Evolutionary conservation across 2,797 vertebrate species (phyloP).

Genomic region (Danio aesculapii): DNA sequence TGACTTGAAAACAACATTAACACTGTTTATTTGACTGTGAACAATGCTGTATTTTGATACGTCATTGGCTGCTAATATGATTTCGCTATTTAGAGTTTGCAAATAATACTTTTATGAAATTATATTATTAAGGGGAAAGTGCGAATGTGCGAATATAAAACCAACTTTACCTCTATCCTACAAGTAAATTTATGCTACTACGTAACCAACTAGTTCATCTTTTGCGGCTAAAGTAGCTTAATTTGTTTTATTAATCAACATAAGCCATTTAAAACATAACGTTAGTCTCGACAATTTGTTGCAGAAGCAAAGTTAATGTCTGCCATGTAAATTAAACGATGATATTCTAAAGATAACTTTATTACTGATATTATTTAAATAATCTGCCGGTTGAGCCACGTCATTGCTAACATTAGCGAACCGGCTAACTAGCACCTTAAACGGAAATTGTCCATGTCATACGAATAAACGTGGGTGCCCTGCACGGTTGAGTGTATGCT

Average conservation of each 20-base stretch:
- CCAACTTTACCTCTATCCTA: too few species aligned
- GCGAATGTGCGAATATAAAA: too few species aligned
- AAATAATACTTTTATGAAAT: too few species aligned
- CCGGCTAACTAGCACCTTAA: background rate
- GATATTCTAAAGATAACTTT: background rate
- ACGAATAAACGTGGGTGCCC: background rate
- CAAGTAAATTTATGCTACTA: background rate
- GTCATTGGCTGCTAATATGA: too few species aligned
- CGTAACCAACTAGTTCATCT: background rate
- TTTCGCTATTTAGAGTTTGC: too few species aligned
- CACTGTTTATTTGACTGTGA: too few species aligned
- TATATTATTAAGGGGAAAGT: too few species aligned
- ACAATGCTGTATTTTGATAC: too few species aligned
- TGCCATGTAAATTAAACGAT: background rate
- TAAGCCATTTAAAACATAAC: background rate
- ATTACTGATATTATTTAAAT: background rate
- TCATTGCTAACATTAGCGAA: conserved; percentile 40
- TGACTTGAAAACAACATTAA: too few species aligned
- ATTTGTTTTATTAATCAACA: background rate
- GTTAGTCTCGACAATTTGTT: background rate
- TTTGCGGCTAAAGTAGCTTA: background rate
- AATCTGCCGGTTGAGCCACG: conserved; percentile 27
- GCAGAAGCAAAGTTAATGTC: background rate
- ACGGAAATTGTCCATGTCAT: background rate
- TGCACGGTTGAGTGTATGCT: background rate